Conservation (phyloP, 2,113 vertebrate genomes). For the Periophthalmus modestus region DNA sequence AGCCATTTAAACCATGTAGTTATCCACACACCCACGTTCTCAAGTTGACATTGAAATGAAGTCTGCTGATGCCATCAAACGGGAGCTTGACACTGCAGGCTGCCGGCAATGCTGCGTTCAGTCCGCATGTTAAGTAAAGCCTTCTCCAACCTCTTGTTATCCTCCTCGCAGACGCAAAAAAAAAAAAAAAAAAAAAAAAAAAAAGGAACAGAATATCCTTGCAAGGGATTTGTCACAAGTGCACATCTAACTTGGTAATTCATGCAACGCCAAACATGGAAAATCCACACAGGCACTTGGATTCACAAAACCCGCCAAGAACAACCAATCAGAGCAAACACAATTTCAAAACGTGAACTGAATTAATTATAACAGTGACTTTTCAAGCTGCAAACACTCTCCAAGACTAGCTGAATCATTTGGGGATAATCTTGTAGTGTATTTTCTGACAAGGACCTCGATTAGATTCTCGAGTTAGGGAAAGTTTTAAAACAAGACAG, state of each 20-base stretch:
- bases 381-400: slow-evolving; percentile 59
- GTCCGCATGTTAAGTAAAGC: slow-evolving; percentile 17
- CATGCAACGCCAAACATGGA: slow-evolving; percentile 20
- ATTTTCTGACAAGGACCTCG: too few species aligned
- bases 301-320: slow-evolving; percentile 11
- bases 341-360: slow-evolving; percentile 51
- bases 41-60: slow-evolving; percentile 36
- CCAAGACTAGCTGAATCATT: background rate
- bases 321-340: slow-evolving; percentile 39
- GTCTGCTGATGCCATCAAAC: slow-evolving; percentile 47
- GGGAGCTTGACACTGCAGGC: slow-evolving; percentile 10
- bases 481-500: too few species aligned
- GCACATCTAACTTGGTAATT: slow-evolving; percentile 65
- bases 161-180: slow-evolving; percentile 34
- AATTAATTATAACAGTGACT: slow-evolving; percentile 70
- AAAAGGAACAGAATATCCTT: slow-evolving; percentile 25
- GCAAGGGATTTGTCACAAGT: slow-evolving; percentile 59
- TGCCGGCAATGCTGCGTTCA: background rate
- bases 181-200: background rate
- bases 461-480: too few species aligned
- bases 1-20: slow-evolving; percentile 26
- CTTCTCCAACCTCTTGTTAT: slow-evolving; percentile 51
- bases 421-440: too few species aligned
- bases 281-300: background rate
- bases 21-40: slow-evolving; percentile 34